phyloP scores from a whole-genome alignment of 2,113 vertebrate species.

The Ictalurus punctatus region DNA sequence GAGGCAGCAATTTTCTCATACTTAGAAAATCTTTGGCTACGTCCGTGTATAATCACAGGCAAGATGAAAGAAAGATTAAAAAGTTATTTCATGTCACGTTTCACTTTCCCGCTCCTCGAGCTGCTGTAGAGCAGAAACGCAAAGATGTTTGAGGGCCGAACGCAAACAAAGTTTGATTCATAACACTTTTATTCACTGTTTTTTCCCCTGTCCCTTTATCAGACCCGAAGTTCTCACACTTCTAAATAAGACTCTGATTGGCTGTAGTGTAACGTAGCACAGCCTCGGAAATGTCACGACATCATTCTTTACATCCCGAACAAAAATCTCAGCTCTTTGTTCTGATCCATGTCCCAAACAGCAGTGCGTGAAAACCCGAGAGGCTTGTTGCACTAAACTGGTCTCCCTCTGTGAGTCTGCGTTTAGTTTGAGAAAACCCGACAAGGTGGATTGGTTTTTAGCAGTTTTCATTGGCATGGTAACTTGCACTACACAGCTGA shows the following conservation, averaged over 20 bases:
- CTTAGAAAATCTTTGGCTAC: background rate
- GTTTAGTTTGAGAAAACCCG: no score
- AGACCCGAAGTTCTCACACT: background rate
- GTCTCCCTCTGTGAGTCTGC: no score
- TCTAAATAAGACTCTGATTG: background rate
- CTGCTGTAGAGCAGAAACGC: no score
- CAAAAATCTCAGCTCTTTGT: background rate
- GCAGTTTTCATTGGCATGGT: no score
- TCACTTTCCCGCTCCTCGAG: background rate
- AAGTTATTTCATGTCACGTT: background rate
- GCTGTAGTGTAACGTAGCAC: background rate
- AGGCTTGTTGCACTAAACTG: no score
- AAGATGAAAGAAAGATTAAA: background rate
- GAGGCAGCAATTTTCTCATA: background rate
- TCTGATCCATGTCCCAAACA: background rate
- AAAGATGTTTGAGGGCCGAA: background rate
- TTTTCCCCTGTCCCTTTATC: background rate
- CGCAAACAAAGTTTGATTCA: background rate
- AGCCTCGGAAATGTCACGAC: background rate
- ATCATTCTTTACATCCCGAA: background rate
- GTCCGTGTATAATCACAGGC: background rate
- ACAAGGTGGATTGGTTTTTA: no score
- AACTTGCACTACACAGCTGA: no score
- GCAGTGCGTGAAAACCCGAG: background rate
- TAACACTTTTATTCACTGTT: background rate